A percentile compares a stretch with the other conserved stretches of the same genome.
Evolutionary conservation across 1,140 invertebrate species (phyloP).

Genomic region (Dendrolimus punctatus): DNA sequence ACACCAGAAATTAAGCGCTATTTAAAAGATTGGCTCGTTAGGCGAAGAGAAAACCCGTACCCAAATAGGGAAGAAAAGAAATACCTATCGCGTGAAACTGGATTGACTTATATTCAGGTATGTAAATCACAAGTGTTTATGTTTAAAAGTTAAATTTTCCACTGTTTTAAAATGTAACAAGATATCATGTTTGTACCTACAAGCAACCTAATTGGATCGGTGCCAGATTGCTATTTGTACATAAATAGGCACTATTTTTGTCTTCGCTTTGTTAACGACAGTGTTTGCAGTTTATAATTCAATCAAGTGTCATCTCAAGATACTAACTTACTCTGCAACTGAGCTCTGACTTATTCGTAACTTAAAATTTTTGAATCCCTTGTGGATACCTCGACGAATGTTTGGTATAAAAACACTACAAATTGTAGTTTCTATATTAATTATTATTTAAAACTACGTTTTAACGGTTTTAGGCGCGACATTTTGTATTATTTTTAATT

Average conservation of each 20-base stretch:
- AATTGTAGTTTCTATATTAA: too few species aligned
- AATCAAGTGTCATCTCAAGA: too few species aligned
- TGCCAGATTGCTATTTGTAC: slow-evolving; percentile 64
- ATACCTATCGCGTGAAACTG: slow-evolving; percentile 77
- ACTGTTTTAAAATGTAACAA: slow-evolving; percentile 23
- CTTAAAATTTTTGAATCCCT: too few species aligned
- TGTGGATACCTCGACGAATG: too few species aligned
- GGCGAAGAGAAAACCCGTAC: slow-evolving; percentile 81
- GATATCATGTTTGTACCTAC: slow-evolving; percentile 41
- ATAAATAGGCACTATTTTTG: slow-evolving; percentile 68
- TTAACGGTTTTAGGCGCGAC: too few species aligned
- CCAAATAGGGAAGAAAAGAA: slow-evolving; percentile 82
- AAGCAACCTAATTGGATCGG: slow-evolving; percentile 57
- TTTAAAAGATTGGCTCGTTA: slow-evolving; percentile 81
- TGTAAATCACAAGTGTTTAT: slow-evolving; percentile 12
- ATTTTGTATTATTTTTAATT: slow-evolving; percentile 8
- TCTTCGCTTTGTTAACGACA: slow-evolving; percentile 48
- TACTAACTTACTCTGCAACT: too few species aligned
- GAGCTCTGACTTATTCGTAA: too few species aligned
- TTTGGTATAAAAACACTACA: too few species aligned
- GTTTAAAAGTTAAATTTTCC: slow-evolving; percentile 18
- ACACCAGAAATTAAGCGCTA: slow-evolving; percentile 82
- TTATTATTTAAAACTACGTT: too few species aligned
- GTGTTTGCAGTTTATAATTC: too few species aligned
- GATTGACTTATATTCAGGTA: slow-evolving; percentile 81